These are phyloP conservation scores for Drosophila algonquin DNA, from an alignment of 2,888 invertebrate genomes.

Conservation along the genomic window DNA sequence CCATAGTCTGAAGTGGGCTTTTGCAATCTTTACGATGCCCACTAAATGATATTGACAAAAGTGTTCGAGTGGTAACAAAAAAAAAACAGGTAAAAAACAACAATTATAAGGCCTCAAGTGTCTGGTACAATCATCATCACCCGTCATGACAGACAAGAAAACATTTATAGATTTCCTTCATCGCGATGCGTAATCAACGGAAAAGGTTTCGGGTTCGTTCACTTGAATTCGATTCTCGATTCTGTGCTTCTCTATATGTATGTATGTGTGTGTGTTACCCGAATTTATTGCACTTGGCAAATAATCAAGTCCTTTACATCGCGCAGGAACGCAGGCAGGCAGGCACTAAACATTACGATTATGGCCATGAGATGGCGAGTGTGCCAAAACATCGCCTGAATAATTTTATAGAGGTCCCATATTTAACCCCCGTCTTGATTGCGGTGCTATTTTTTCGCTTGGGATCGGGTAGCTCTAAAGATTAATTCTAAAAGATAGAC, in stretches of 20 bases:
- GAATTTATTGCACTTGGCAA: constrained; percentile 48
- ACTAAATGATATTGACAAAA: constrained; percentile 80
- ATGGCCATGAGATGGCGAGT: constrained; percentile 48
- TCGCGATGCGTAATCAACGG: constrained; percentile 66
- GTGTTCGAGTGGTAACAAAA: constrained; percentile 60
- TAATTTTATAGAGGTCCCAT: constrained; percentile 33
- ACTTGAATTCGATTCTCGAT: constrained; percentile 2
- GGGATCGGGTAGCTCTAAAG: constrained; percentile 17
- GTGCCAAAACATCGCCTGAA: constrained; percentile 44
- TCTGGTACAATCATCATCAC: constrained; percentile 71
- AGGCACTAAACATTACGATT: constrained; percentile 56
- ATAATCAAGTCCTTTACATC: constrained; percentile 39
- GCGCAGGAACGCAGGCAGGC: constrained; percentile 4
- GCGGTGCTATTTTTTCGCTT: constrained; percentile 1
- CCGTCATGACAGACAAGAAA: constrained; percentile 40
- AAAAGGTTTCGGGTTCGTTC: constrained; percentile 17
- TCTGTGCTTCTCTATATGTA: too few species aligned
- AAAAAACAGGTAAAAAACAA: constrained; percentile 29
- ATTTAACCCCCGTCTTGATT: background rate
- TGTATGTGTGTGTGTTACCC: background rate
- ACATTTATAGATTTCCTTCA: constrained; percentile 52
- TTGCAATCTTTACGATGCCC: constrained; percentile 79
- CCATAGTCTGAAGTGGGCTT: constrained; percentile 72
- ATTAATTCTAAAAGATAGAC: constrained; percentile 12
- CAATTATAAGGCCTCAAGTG: constrained; percentile 68